Conservation (phyloP, 2,113 vertebrate genomes). For the Ifrita kowaldi region DNA sequence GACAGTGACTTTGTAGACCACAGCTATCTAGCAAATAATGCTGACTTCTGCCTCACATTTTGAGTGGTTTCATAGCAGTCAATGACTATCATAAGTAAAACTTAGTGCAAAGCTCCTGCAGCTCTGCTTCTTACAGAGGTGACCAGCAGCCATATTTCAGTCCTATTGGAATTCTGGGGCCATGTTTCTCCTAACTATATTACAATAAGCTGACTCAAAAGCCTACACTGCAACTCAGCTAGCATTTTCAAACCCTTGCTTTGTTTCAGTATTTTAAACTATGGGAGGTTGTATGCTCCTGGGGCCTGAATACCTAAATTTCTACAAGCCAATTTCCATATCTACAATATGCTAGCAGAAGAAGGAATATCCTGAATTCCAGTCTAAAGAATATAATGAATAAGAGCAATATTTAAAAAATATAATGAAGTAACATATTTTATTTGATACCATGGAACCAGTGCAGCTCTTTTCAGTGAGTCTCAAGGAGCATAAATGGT, state of each 20-base stretch:
- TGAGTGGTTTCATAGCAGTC: neutral
- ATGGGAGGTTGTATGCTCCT: neutral
- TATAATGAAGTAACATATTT: neutral
- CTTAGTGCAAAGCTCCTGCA: neutral
- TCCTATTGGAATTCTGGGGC: neutral
- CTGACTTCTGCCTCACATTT: neutral
- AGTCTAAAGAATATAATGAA: neutral
- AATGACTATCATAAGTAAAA: neutral
- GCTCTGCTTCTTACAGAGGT: neutral
- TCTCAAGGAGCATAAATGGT: neutral
- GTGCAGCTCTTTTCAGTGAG: neutral
- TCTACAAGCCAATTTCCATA: neutral
- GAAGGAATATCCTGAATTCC: neutral
- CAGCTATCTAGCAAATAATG: neutral
- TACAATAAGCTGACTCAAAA: neutral
- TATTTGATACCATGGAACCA: neutral
- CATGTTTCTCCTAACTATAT: neutral
- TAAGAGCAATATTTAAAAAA: neutral
- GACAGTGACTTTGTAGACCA: neutral
- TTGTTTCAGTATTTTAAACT: neutral
- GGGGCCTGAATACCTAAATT: neutral
- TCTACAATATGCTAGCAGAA: neutral
- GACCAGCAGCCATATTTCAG: neutral
- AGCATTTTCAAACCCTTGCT: neutral
- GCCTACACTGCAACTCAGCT: neutral